These are phyloP conservation scores for Malthinus seriepunctatus DNA, from an alignment of 2,888 invertebrate species.

Conservation along the genomic window DNA sequence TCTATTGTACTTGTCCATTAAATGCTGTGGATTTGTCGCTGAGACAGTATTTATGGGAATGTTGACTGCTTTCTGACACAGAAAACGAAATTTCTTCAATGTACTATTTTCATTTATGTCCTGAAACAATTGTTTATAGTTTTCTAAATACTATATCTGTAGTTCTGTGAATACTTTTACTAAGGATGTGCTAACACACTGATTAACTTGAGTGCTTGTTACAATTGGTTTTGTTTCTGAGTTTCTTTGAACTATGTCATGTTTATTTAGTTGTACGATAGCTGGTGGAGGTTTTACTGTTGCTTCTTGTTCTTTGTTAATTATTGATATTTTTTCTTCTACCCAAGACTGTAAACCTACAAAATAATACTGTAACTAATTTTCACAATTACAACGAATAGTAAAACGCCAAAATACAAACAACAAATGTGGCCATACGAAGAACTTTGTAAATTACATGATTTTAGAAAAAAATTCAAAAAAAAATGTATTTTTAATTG, in stretches of 20 bases:
- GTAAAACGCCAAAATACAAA: no score
- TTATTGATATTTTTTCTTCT: neutral
- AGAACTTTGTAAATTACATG: no score
- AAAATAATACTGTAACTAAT: neutral
- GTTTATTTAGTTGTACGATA: neutral
- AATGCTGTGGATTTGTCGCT: constrained; percentile 71
- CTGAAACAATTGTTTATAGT: constrained; percentile 63
- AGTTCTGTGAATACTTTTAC: constrained; percentile 63
- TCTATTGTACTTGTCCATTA: constrained; percentile 73
- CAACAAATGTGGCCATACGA: no score
- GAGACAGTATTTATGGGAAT: constrained; percentile 87
- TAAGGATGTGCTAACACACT: constrained; percentile 58
- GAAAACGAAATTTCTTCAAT: constrained; percentile 78
- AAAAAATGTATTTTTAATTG: no score
- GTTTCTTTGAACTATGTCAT: neutral
- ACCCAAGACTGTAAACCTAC: neutral
- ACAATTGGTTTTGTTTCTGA: neutral
- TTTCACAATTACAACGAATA: no score
- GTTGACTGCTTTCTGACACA: constrained; percentile 85
- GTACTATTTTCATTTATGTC: constrained; percentile 63
- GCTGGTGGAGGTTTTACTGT: neutral
- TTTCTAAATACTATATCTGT: constrained; percentile 60
- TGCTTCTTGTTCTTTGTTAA: neutral
- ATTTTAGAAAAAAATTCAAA: no score
- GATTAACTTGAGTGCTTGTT: constrained; percentile 30